These are phyloP conservation scores for Idaea aversata DNA, from an alignment of 2,888 invertebrate species.

Conservation along the genomic window DNA sequence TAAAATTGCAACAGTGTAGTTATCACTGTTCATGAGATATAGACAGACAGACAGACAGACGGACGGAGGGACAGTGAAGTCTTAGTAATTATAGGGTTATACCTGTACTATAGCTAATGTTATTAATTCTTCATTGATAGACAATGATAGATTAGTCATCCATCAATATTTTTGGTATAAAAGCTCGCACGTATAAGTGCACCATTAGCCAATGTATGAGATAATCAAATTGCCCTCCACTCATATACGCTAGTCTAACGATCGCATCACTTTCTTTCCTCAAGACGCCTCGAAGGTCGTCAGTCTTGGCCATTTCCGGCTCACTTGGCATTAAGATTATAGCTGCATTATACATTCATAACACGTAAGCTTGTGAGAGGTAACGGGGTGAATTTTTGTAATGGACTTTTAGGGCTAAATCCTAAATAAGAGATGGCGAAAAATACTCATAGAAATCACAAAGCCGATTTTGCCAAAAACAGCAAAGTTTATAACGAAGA, in stretches of 20 bases:
- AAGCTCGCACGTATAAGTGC: background rate
- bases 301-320: slow-evolving; percentile 15
- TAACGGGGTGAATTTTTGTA: background rate
- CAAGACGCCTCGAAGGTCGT: slow-evolving; percentile 10
- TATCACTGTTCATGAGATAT: too few species aligned
- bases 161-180: background rate
- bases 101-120: too few species aligned
- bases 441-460: too few species aligned
- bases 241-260: background rate
- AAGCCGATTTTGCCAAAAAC: too few species aligned
- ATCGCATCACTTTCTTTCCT: slow-evolving; percentile 10
- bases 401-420: background rate
- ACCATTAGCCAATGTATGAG: background rate
- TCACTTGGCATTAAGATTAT: slow-evolving; percentile 1
- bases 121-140: background rate
- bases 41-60: too few species aligned
- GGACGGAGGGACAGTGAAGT: too few species aligned
- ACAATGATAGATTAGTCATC: background rate
- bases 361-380: slow-evolving; percentile 1
- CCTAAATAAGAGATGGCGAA: background rate
- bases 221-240: background rate
- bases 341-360: slow-evolving; percentile 11
- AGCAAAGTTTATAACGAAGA: too few species aligned
- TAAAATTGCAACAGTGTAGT: too few species aligned
- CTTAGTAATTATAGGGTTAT: too few species aligned